These are phyloP conservation scores for Hyperoplus immaculatus DNA, from an alignment of 2,797 vertebrate genomes.

Conservation along the genomic window DNA sequence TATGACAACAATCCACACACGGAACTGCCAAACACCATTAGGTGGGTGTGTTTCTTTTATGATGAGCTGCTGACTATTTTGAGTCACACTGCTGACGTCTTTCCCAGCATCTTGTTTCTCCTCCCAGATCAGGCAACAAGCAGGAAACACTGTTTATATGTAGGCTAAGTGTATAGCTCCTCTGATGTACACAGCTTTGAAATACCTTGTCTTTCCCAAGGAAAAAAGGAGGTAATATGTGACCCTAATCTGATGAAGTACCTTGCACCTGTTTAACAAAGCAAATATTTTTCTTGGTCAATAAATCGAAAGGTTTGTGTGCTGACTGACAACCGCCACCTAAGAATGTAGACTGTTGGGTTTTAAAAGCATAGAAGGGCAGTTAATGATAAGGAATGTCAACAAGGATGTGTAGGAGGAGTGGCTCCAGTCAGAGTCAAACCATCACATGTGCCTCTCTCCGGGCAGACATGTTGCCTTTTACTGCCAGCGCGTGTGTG, in stretches of 20 bases:
- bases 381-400: conserved; percentile 31
- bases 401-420: conserved; percentile 51
- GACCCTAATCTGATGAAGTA: background rate
- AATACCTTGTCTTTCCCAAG: too few relatives aligned
- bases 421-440: conserved; percentile 5
- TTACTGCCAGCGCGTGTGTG: background rate
- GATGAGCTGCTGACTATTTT: background rate
- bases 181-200: background rate
- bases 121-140: background rate
- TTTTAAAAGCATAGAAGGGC: conserved; percentile 27
- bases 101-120: background rate
- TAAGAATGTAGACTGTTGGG: background rate
- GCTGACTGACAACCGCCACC: background rate
- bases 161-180: background rate
- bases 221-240: background rate
- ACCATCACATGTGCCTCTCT: background rate
- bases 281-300: background rate
- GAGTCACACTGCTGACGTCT: background rate
- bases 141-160: background rate
- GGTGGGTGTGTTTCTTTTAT: background rate
- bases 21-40: too few relatives aligned
- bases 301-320: background rate
- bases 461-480: background rate
- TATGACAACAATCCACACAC: background rate
- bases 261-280: too few relatives aligned